Evolutionary conservation across 2,888 invertebrate species (phyloP), one percentile per base, ranked within the genome.

Genomic region (Orthonychiurus folsomi): DNA sequence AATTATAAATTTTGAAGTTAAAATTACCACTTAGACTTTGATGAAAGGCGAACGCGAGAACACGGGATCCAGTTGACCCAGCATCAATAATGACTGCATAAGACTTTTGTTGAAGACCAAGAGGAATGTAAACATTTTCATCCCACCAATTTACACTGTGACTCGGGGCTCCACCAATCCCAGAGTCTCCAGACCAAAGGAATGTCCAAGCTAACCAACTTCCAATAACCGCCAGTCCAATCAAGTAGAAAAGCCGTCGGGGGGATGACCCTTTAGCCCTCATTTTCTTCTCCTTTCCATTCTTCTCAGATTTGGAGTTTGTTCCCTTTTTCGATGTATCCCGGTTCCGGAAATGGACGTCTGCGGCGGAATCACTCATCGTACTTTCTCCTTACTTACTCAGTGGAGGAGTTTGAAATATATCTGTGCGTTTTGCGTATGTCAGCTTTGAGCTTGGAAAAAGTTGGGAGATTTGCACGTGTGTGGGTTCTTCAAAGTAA

Each of bases 81-180:
- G 93, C 94, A 79, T 95, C 95, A 70, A 95, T 87, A 72, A 95
- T 86, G 25, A 93, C 88, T 0, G 90, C 92, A 79, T 93, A 86
- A 55, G 84, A 83, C 50, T 82, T 81, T 72, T 84, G 83, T 73
- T 84, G 82, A 74, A 89, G 83, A 55, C 88, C 89, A 62, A 90
- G 80, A 58, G 65, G 52, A 15, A 70, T 58, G 55, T 72, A 66
- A 18, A 72, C 47, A 60, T 72, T 69, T 59, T 70, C 70, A 60
- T 72, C 72, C 70, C 68, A 70, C 70, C 72, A 72, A 54, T 63
- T 70, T 2, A 72, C 72, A 61, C 63, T 65, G 59, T 70, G 69
- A 2, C 63, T 58, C 18, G 66, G 55, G 5, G 37, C 5, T n/a
- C n/a, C n/a, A 37, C 37, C 37, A 5, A 15, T 37, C 15, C 9